Evolutionary conservation across 1,140 invertebrate genomes (phyloP).

Genomic region (Pseudomyrmex cubaensis): DNA sequence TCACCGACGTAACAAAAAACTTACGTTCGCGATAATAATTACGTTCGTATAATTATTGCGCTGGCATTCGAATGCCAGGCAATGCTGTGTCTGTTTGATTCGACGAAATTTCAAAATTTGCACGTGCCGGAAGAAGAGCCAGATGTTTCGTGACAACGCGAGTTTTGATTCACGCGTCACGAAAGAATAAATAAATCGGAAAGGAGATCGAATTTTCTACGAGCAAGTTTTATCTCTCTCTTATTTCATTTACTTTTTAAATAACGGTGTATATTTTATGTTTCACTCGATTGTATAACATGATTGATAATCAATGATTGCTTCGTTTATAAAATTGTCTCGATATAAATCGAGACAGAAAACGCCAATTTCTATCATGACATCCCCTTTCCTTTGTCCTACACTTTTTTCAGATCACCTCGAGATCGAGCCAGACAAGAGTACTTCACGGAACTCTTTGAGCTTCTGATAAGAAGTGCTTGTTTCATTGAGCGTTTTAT

Average conservation of each 20-base stretch:
- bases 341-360: background rate
- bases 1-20: constrained; percentile 27
- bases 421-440: constrained; percentile 70
- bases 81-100: constrained; percentile 15
- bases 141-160: constrained; percentile 4
- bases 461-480: constrained; percentile 70
- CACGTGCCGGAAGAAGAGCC: constrained; percentile 23
- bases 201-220: background rate
- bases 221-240: background rate
- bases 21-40: background rate
- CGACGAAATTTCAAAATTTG: background rate
- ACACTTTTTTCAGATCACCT: constrained; percentile 59
- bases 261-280: too few species aligned
- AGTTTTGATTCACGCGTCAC: background rate
- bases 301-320: too few species aligned
- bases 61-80: background rate
- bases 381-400: constrained; percentile 1
- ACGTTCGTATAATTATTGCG: background rate
- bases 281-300: too few species aligned
- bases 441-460: constrained; percentile 71
- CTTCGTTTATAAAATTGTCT: too few species aligned
- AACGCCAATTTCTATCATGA: constrained; percentile 18
- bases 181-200: constrained; percentile 26
- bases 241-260: background rate
- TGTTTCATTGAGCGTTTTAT: constrained; percentile 75